A percentile compares a stretch with the other conserved stretches of the same genome.
phyloP scores from a whole-genome alignment of 2,888 invertebrate genomes.

The Strigamia maritima region DNA sequence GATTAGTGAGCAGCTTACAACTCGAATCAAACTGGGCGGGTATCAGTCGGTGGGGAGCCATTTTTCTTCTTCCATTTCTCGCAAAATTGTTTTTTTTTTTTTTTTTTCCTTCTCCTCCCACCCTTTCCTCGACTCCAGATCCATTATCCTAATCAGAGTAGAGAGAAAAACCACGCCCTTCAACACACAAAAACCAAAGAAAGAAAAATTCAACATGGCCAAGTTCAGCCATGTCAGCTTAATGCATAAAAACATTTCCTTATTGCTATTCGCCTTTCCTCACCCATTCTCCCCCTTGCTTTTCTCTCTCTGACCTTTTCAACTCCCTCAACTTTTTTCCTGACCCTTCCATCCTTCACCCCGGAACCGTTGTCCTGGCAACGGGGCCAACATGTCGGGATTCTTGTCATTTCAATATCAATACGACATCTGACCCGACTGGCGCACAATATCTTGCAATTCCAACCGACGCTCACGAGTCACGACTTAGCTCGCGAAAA shows the following conservation, averaged over 20 bases:
- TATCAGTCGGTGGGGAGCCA: constrained; percentile 28
- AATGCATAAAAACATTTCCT: constrained; percentile 32
- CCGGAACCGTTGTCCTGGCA: constrained; percentile 15
- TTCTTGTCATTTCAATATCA: constrained; percentile 31
- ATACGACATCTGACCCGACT: constrained; percentile 17
- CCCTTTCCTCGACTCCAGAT: neutral
- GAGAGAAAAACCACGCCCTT: constrained; percentile 23
- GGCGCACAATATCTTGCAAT: constrained; percentile 8
- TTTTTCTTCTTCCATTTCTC: constrained; percentile 23
- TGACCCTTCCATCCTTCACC: constrained; percentile 1
- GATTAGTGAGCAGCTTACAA: constrained; percentile 32
- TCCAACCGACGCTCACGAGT: neutral
- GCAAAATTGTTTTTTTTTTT: constrained; percentile 8
- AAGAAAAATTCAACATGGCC: constrained; percentile 28
- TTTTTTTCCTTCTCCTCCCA: too few relatives aligned
- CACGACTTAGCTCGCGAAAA: neutral
- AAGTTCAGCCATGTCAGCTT: neutral
- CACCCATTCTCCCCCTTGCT: constrained; percentile 2
- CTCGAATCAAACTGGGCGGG: constrained; percentile 30
- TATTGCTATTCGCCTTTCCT: constrained; percentile 23
- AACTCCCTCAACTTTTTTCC: constrained; percentile 24
- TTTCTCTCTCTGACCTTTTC: constrained; percentile 9
- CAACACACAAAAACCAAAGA: neutral
- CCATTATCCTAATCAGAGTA: constrained; percentile 32
- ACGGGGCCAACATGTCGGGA: constrained; percentile 14